Base-by-base conservation (phyloP, 2,113 vertebrate genomes). In the Pelecanus crispus region DNA sequence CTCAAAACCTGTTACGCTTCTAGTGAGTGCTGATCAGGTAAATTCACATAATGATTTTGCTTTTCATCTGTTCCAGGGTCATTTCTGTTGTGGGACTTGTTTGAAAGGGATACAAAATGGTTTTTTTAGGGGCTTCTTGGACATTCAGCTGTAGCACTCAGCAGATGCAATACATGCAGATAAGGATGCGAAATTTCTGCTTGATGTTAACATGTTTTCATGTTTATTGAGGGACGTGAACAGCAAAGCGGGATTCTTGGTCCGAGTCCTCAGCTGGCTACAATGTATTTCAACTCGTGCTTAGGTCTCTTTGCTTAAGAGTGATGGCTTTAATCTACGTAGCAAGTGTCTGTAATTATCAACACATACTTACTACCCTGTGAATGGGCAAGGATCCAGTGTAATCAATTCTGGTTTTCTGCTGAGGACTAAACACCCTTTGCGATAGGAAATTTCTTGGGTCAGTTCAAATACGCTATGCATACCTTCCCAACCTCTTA, bases 381-480 rank as follows among this genome's bases (percentile, higher is more conserved):
- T 2, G 25, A 26, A 28, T 32, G 7, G 2, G 22, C 2, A 17
- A 71, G 25, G 17, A 32, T 42, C n/a, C 74, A 19, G 42, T 4
- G 1, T 29, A 5, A 13, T 6, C 36, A 9, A 0, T 20, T 34
- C 11, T 21, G 34, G 5, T 31, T 79, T 86, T 72, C 66, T 80
- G 62, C 74, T 34, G 82, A 56, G 38, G 10, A 81, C 12, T 52
- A 65, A 44, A 17, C 15, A 7, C 16, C 1, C 36, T 71, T 29
- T 40, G 34, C 12, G 6, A 34, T 6, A 2, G 56, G 40, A 56
- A 19, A 2, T 15, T 10, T 56, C 18, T 53, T 34, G 71, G 45
- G 44, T 20, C 1, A 3, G 13, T 14, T 2, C 32, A 3, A 6
- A 28, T 15, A 4, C 4, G 0, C 40, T 13, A 1, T 4, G 31